Evolutionary conservation across 1,140 invertebrate genomes (phyloP), one percentile per base, ranked within the genome.

Genomic region (Eubasilissa regina): DNA sequence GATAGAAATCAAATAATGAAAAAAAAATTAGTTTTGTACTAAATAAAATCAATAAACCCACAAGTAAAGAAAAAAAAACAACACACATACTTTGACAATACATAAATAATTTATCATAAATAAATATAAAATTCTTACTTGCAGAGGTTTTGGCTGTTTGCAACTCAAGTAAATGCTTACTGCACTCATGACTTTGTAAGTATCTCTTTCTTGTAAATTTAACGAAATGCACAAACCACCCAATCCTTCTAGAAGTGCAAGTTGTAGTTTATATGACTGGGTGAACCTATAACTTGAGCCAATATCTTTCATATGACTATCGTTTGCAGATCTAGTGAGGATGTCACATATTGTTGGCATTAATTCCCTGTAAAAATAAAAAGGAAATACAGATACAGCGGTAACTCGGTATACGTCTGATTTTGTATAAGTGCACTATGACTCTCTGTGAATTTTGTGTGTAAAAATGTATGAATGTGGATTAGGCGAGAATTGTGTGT

Each of bases 231-330:
- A 86, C 0, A 94, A 81, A 44, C 82, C 70, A 3, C 89, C 89
- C n/a, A 93, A 83, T 0, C 89, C 85, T n/a, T 83, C 82, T 10
- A 94, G 85, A 21, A 92, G 83, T 25, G 85, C 84, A n/a, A 86
- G 80, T 84, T 94, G 93, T 44, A 94, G 85, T 84, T 91, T 91
- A 85, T 90, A 94, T 3, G 85, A 85, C 83, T 92, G 91, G 7
- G 90, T 91, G 77, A 89, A 90, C 78, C 91, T 88, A 85, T 93
- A 94, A n/a, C 89, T 85, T 0, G 88, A 87, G 1, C 88, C 88
- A 3, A 85, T 86, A 84, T 91, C 89, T 84, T 93, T 92, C 75
- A 92, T 87, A 70, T 89, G 89, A 85, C 92, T 94, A 83, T 90
- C 87, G 47, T 85, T 85, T 0, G 90, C 83, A 9, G 90, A 88